Evolutionary conservation across 2,888 invertebrate genomes (phyloP).

Genomic region (Ophraella communa): DNA sequence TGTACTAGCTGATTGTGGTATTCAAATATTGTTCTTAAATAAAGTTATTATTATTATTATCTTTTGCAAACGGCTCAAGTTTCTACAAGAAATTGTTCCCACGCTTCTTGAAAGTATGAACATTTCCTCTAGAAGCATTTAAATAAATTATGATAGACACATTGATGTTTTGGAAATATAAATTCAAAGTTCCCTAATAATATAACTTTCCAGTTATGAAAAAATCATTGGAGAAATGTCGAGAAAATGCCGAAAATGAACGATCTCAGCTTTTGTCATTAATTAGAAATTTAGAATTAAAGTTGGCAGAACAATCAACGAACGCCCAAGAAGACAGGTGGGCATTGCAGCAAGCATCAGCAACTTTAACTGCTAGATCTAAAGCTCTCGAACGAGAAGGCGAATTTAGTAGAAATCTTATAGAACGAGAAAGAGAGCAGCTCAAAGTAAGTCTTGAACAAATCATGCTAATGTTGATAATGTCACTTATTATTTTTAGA

Average conservation of each 20-base stretch:
- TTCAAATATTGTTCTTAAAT: no score
- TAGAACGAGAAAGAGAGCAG: slow-evolving; percentile 68
- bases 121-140: no score
- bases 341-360: slow-evolving; percentile 66
- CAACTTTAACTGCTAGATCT: slow-evolving; percentile 67
- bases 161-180: no score
- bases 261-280: slow-evolving; percentile 63
- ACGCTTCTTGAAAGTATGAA: no score
- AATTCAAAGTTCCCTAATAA: no score
- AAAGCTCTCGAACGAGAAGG: slow-evolving; percentile 68
- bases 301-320: slow-evolving; percentile 66
- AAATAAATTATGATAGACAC: no score
- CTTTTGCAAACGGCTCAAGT: no score
- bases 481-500: slow-evolving; percentile 53
- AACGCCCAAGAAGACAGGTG: slow-evolving; percentile 55
- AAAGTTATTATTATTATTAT: no score
- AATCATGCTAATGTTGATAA: background rate
- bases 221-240: slow-evolving; percentile 64
- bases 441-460: slow-evolving; percentile 59
- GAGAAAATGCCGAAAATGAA: slow-evolving; percentile 65
- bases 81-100: no score
- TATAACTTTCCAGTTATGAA: slow-evolving; percentile 61
- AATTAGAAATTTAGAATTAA: slow-evolving; percentile 64
- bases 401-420: slow-evolving; percentile 64
- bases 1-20: no score